phyloP scores from a whole-genome alignment of 2,888 invertebrate species.

The Cosmia trapezina region DNA sequence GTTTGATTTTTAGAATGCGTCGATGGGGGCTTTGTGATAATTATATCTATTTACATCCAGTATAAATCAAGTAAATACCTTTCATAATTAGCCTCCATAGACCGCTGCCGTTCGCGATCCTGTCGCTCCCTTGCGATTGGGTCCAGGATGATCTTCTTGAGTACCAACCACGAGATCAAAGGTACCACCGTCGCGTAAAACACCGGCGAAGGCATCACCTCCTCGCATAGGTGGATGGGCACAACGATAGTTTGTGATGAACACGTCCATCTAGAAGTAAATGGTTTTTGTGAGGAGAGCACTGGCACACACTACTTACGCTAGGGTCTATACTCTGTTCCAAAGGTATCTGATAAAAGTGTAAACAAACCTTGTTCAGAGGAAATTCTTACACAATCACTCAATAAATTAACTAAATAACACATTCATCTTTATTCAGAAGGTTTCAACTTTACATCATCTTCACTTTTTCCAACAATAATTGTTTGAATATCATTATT shows the following conservation, averaged over 20 bases:
- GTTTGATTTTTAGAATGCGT: neutral
- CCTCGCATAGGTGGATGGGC: conserved; percentile 97
- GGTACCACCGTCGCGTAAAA: conserved; percentile 98
- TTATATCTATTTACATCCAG: neutral
- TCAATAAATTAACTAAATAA: neutral
- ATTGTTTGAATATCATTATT: neutral
- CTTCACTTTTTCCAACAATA: neutral
- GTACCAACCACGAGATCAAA: conserved; percentile 93
- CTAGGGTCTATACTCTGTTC: neutral
- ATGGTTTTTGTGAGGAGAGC: conserved; percentile 14
- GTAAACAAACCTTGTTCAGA: neutral
- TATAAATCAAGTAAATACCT: conserved; percentile 79
- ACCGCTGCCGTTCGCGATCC: conserved; percentile 94
- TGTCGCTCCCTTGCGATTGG: conserved; percentile 95
- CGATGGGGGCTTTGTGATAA: neutral
- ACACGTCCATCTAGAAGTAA: conserved; percentile 92
- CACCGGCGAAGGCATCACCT: conserved; percentile 96
- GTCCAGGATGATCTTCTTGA: conserved; percentile 96
- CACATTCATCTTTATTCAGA: neutral
- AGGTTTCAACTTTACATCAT: neutral
- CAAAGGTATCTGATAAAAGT: neutral
- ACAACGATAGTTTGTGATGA: conserved; percentile 97
- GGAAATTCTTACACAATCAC: neutral
- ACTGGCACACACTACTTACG: neutral
- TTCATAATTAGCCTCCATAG: conserved; percentile 94